These are phyloP conservation scores for Trichosurus vulpecula DNA, from an alignment of 2,797 vertebrate species.

Conservation along the genomic window DNA sequence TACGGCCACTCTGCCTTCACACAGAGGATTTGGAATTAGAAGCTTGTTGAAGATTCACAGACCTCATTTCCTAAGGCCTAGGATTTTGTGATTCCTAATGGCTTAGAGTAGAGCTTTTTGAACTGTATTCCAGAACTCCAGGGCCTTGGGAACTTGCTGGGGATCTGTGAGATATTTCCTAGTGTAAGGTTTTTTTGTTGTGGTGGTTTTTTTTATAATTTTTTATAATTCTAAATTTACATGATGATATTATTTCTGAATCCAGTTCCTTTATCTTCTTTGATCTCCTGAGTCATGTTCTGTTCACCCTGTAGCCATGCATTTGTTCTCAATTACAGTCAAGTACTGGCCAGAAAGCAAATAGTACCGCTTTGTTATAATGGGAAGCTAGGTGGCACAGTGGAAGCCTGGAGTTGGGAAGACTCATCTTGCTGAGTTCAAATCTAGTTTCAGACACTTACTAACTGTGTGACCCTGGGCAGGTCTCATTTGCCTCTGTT, in stretches of 20 bases:
- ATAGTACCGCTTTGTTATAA: background rate
- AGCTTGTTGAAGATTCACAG: background rate
- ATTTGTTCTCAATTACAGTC: background rate
- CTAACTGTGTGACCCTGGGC: background rate
- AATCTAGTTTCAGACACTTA: too few species aligned
- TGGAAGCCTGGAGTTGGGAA: background rate
- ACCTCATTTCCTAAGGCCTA: background rate
- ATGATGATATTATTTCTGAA: background rate
- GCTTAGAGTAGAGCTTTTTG: background rate
- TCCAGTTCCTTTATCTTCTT: background rate
- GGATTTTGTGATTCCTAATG: background rate
- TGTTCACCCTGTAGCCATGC: background rate
- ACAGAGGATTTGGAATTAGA: background rate
- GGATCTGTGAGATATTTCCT: background rate
- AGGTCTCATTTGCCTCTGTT: background rate
- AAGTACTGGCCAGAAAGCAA: background rate
- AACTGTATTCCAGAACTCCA: background rate
- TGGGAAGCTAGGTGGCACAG: background rate
- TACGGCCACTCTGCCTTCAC: background rate
- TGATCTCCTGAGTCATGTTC: background rate
- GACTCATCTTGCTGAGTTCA: background rate
- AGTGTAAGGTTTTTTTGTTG: background rate
- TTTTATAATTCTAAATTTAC: background rate
- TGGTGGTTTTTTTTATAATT: background rate
- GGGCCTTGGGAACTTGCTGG: background rate